A percentile compares a stretch with the other conserved stretches of the same genome.
Conservation (phyloP, 1,140 invertebrate genomes). For the Augochlora pura region DNA sequence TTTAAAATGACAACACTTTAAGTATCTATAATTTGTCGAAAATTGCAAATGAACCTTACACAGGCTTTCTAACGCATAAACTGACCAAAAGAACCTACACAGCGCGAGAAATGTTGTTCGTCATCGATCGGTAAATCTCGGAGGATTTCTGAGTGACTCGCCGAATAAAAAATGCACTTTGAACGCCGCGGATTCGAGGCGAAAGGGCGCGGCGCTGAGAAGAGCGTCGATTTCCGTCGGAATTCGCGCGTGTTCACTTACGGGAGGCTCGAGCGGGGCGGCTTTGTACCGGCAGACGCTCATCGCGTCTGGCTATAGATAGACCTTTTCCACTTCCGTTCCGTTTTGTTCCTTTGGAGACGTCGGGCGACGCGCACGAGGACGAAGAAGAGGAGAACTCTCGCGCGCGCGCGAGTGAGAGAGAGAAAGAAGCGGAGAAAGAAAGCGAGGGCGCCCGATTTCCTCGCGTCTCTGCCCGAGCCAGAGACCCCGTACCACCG, state of each 20-base stretch:
- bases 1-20: too few relatives aligned
- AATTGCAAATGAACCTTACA: too few relatives aligned
- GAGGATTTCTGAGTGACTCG: too few relatives aligned
- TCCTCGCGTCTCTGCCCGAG: background rate
- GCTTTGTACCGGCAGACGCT: constrained; percentile 25
- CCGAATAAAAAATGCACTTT: too few relatives aligned
- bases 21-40: too few relatives aligned
- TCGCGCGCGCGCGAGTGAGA: too few relatives aligned
- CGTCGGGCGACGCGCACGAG: constrained; percentile 36
- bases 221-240: background rate
- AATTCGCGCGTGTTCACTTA: constrained; percentile 1
- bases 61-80: too few relatives aligned
- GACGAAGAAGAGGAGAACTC: too few relatives aligned
- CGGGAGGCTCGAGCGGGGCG: constrained; percentile 10
- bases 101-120: too few relatives aligned
- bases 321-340: constrained; percentile 68
- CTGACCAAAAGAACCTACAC: too few relatives aligned
- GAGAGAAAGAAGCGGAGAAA: background rate
- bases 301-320: constrained; percentile 66
- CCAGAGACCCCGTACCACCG: background rate
- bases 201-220: background rate
- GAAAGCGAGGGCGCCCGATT: background rate
- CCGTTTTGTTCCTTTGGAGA: constrained; percentile 62
- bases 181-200: too few relatives aligned
- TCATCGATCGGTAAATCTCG: too few relatives aligned